Base-by-base conservation (phyloP, 2,888 invertebrate species). In the Mechanitis messenoides region DNA sequence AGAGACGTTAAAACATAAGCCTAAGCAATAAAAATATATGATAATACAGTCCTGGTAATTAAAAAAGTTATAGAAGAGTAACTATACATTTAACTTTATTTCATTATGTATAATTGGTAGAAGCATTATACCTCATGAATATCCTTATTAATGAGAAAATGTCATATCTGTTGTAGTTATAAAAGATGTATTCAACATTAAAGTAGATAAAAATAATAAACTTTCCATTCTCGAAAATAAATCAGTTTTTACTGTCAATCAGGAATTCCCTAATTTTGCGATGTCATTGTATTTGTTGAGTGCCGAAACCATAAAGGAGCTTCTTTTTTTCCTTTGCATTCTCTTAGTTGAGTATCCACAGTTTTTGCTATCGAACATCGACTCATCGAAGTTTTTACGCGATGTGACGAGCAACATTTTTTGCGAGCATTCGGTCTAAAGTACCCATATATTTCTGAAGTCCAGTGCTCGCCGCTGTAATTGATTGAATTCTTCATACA, bases 401-500 rank as follows among this genome's bases (percentile, higher is more conserved):
- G 69, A 66, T 72, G 69, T 76, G 76, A 75, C 77, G 70, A 78
- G 73, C 74, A 62, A 74, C 73, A 76, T 81, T 88, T 88, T 88
- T 88, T 87, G 87, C 79, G 73, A 68, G 50, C 75, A 75, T 69
- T 79, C 74, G 81, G 85, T 85, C 83, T 80, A 84, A 80, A 85
- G 81, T 80, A 79, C 74, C 81, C 81, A 81, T 86, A 87, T 80
- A 84, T 87, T 86, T 84, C 78, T 76, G 80, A 77, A 78, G 78
- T 68, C 74, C 76, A 74, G 77, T 75, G 78, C 80, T 79, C 74
- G 72, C 71, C 79, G 73, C 71, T 72, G 82, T 87, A 88, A 88
- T 88, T 88, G 88, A 87, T 86, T 80, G 83, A 81, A 83, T 83
- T 78, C 80, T 70, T 76, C 81, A 79, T 81, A 82, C 81, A 80